Evolutionary conservation across 2,797 vertebrate genomes (phyloP), one percentile per base, ranked within the genome.

Genomic region (Molothrus ater): DNA sequence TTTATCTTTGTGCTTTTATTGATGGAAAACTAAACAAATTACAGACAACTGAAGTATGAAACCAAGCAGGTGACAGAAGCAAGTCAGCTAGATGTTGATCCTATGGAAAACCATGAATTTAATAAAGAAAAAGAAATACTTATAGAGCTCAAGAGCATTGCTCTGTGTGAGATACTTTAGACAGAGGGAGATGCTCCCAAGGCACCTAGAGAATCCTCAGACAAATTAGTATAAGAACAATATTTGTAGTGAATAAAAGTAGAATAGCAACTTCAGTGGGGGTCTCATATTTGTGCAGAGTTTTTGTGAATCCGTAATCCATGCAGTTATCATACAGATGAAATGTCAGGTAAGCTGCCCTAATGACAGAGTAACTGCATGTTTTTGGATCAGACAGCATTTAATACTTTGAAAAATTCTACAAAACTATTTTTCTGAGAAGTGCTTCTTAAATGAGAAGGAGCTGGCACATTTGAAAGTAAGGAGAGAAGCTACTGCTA

Each of bases 261-360:
- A 70, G 28, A 89, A 22, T 7, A 71, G 63, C 17, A 68, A 14
- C 20, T 82, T 72, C 38, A 38, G 16, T 10, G 24, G 9, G 6
- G 38, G n/a, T 72, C 21, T 34, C 3, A 1, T 32, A 68, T 2
- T 2, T 57, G 21, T n/a, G 11, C 11, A 65, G 36, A 24, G 17
- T 16, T 80, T 91, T 43, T 80, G 31, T 80, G 21, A 80, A 80
- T 60, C 42, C 36, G 50, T 19, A 50, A 73, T 31, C 19, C 17
- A 34, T 6, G 13, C 40, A 68, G 21, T 19, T 17, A 66, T 17
- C 2, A 7, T 40, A 84, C 0, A 21, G 10, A 75, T 0, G 0
- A 87, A 85, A 20, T 32, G 31, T 8, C 51, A 61, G 21, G 29
- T 7, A 29, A 75, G 16, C 34, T 34, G 50, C 7, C n/a, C 26